phyloP scores from a whole-genome alignment of 2,113 vertebrate species.

The Barbus barbus region DNA sequence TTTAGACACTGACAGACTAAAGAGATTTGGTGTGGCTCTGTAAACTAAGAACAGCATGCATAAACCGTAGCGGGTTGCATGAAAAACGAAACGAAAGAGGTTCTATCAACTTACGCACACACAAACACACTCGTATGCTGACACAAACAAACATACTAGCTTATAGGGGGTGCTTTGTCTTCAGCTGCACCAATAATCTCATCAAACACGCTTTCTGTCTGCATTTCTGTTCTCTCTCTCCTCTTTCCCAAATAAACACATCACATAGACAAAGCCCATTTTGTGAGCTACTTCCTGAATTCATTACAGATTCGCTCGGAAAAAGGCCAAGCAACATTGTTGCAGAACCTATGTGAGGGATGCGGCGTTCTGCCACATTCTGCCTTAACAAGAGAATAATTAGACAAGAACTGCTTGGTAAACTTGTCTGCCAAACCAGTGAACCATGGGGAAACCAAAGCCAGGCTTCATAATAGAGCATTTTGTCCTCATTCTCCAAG shows the following conservation, averaged over 20 bases:
- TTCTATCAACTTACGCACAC: neutral
- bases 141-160: conserved; percentile 7
- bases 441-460: conserved; percentile 48
- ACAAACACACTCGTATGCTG: neutral
- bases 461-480: conserved; percentile 40
- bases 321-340: conserved; percentile 36
- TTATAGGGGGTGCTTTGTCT: conserved; percentile 1
- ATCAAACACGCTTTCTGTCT: conserved; percentile 1
- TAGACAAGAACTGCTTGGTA: conserved; percentile 55
- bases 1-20: conserved; percentile 32
- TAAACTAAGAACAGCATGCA: conserved; percentile 40
- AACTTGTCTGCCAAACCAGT: conserved; percentile 56
- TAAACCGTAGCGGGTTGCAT: conserved; percentile 24
- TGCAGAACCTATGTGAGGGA: conserved; percentile 38
- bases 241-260: conserved; percentile 14
- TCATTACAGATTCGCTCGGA: conserved; percentile 40
- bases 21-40: conserved; percentile 35
- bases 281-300: conserved; percentile 38
- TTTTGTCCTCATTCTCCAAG: conserved; percentile 51
- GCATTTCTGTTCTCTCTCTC: neutral
- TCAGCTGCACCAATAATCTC: conserved; percentile 17
- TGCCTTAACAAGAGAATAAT: conserved; percentile 56
- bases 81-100: neutral
- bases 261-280: conserved; percentile 25
- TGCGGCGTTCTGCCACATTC: conserved; percentile 49